Base-by-base conservation (phyloP, 1,140 invertebrate genomes). In the Drosophila ironensis region DNA sequence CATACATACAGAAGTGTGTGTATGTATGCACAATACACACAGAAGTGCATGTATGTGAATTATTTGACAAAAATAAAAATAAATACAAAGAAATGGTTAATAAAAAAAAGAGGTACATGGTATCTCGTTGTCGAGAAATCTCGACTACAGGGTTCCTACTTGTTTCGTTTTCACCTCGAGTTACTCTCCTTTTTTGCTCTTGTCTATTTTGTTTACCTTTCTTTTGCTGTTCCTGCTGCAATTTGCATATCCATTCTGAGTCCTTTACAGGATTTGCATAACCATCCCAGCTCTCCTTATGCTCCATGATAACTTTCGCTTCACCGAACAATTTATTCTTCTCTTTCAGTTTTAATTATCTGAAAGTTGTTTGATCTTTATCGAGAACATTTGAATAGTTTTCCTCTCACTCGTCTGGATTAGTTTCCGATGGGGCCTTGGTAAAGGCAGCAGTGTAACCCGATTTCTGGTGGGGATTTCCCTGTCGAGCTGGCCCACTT, bases 301-400 rank as follows among this genome's bases (percentile, higher is more conserved):
- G 12, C 28, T 24, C 19, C 40, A 30, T 46, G 56, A 63, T 47
- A 38, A 38, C 33, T 63, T 38, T 63, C 42, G 27, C 42, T 48
- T 40, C 57, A 12, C 24, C 25, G 60, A 48, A 48, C 60, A 64
- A 47, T 63, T 57, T 60, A 35, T 44, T 57, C 56, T 44, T 30
- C 60, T 40, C 57, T 63, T 64, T 64, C 60, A 47, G 59, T 64
- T 63, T 63, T 64, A 64, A 64, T 64, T 64, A 64, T 64, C 60
- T 48, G 57, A 60, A 63, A 64, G 59, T 48, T 63, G 33, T 63
- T 63, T 64, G 59, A 60, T 60, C 59, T 63, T 24, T 63, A 48
- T 64, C 33, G 57, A 22, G 20, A 52, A 52, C 52, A 50, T 35
- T 35, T 7, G 20, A 60, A 63, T 63, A 63, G 24, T 64, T 61